Base-by-base conservation (phyloP, 2,797 vertebrate genomes). In the Muscicapa comitata region DNA sequence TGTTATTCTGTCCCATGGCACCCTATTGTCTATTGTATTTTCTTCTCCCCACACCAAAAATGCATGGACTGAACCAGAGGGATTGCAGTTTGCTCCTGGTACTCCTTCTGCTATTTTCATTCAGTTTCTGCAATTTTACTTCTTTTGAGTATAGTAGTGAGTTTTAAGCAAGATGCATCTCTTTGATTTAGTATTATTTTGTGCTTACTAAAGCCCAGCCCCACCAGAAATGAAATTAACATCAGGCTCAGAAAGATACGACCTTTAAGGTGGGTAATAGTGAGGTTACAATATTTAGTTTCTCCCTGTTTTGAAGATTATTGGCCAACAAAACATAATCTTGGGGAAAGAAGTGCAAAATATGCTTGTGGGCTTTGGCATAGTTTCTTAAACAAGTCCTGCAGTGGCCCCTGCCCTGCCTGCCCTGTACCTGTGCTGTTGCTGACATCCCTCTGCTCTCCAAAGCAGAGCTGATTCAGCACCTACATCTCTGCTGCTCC, bases 11-110 rank as follows among this genome's bases (percentile, higher is more conserved):
- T 94, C 92, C 95, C 88, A 80, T 28, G 61, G 89, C 82, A 91
- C 57, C 48, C 95, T 81, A 91, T 93, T 97, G 96, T 97, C 87
- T 94, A 90, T 94, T 96, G 79, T 96, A 91, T 93, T 91, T 82
- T 83, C 79, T 87, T 66, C n/a, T 93, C 72, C 63, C 82, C 61
- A 58, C 24, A 70, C 35, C 58, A 92, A 95, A 84, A 93, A 70
- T 75, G 37, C 61, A 50, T 75, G 6, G 63, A 48, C 53, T 8
- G 73, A 85, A 37, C 40, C 24, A 37, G 25, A 75, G 31, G 48
- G 62, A 61, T 38, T 58, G 26, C 28, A 51, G 35, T 72, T 89
- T 38, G 29, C 25, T 90, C 20, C 45, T 66, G 62, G 28, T 66
- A 65, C 5, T 77, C 25, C 37, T 66, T 53, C 25, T 37, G 29